phyloP scores from a whole-genome alignment of 2,797 vertebrate species.

The Fratercula arctica region DNA sequence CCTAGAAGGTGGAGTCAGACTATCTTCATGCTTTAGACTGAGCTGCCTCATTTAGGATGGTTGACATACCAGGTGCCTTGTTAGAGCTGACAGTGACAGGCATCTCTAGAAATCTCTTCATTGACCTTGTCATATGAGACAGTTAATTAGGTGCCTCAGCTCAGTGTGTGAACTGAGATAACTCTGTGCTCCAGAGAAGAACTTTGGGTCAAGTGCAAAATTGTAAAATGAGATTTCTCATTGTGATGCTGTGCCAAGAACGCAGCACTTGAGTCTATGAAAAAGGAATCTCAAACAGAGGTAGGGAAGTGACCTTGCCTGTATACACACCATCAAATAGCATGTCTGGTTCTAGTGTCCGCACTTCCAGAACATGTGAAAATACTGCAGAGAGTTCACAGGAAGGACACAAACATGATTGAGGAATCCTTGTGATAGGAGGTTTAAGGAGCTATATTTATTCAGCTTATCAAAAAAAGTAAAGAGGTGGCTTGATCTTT shows the following conservation, averaged over 20 bases:
- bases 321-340: not conserved
- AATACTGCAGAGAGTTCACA: conserved; percentile 21
- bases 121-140: not conserved
- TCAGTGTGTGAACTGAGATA: not conserved
- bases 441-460: conserved; percentile 36
- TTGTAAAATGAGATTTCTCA: not conserved
- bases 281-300: conserved; percentile 22
- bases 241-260: not conserved
- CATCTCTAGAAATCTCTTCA: not conserved
- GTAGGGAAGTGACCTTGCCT: not conserved
- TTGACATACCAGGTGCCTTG: not conserved
- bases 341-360: not conserved
- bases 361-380: not conserved
- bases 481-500: conserved; percentile 32
- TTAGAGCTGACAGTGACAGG: not conserved
- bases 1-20: not conserved
- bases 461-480: conserved; percentile 46
- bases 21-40: not conserved
- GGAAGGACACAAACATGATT: conserved; percentile 14
- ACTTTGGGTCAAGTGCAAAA: not conserved
- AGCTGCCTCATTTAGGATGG: not conserved
- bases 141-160: not conserved
- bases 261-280: not conserved
- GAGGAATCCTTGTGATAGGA: conserved; percentile 4
- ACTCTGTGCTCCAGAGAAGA: not conserved